Conservation (phyloP, 2,113 vertebrate species). For the Myrmecophaga tridactyla region DNA sequence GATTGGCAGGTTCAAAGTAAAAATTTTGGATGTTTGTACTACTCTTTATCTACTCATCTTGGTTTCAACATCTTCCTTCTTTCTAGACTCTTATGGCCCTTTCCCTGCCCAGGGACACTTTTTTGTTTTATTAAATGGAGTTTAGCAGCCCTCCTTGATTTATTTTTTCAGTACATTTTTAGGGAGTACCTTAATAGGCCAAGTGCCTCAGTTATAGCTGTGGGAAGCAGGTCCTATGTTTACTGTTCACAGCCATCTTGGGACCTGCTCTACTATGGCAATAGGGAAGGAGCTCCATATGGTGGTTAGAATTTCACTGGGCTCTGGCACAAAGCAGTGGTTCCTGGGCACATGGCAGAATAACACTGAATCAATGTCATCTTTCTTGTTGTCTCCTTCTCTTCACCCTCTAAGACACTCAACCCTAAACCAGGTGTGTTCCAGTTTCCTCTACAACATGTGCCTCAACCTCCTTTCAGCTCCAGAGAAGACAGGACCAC, state of each 20-base stretch:
- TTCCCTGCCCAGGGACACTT: background rate
- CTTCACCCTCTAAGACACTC: constrained; percentile 86
- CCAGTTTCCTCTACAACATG: constrained; percentile 89
- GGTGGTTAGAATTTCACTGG: background rate
- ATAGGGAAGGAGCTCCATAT: background rate
- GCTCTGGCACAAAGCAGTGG: background rate
- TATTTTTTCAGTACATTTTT: constrained; percentile 38
- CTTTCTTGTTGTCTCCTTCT: constrained; percentile 50
- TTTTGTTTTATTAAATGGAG: background rate
- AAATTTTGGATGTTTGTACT: background rate
- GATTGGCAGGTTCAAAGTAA: background rate
- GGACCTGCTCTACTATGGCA: background rate
- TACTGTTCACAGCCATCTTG: background rate
- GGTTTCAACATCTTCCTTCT: background rate
- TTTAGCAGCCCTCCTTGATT: background rate
- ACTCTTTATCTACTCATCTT: background rate
- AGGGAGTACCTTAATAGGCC: background rate
- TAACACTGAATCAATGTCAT: background rate
- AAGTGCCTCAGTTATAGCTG: background rate
- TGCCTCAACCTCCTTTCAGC: constrained; percentile 87
- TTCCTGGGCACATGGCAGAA: background rate
- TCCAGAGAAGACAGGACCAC: constrained; percentile 75
- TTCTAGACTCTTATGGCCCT: background rate
- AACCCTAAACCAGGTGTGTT: constrained; percentile 90
- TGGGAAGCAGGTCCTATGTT: background rate